Percentiles rank a stretch among this genome's conserved stretches.
These are phyloP conservation scores for Carassius carassius DNA, from an alignment of 2,113 vertebrate genomes.

Conservation along the genomic window DNA sequence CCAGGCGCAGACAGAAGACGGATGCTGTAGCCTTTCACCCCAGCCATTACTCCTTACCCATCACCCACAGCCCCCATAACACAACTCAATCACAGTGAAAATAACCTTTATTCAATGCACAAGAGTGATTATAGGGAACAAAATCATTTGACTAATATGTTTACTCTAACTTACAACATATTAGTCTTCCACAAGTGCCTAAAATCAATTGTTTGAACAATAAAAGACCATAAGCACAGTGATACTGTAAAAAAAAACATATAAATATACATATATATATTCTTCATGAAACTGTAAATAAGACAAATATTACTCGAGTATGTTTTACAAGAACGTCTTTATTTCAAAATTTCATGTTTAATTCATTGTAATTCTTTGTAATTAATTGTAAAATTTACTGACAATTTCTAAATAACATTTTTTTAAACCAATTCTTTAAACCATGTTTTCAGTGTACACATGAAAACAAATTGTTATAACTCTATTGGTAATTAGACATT, in stretches of 20 bases:
- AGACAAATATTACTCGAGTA: background rate
- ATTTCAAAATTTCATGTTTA: too few species aligned
- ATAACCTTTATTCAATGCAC: background rate
- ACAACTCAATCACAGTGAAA: background rate
- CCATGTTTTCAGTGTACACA: too few species aligned
- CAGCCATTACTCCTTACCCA: background rate
- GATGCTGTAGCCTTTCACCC: slow-evolving; percentile 44
- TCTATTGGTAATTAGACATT: too few species aligned
- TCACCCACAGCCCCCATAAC: background rate
- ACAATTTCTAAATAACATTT: too few species aligned
- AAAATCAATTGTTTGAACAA: background rate
- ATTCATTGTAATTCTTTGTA: too few species aligned
- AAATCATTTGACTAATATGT: too few species aligned
- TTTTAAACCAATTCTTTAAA: too few species aligned
- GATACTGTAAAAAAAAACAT: too few species aligned
- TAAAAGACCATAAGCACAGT: too few species aligned
- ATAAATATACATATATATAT: too few species aligned
- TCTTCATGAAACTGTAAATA: background rate
- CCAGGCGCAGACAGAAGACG: slow-evolving; percentile 57
- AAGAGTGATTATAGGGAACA: background rate
- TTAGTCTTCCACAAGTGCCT: background rate
- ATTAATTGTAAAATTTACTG: too few species aligned
- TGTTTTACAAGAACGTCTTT: too few species aligned
- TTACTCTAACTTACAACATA: background rate
- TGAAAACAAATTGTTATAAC: background rate